Evolutionary conservation across 2,113 vertebrate genomes (phyloP), one percentile per base, ranked within the genome.

Genomic region (Rhabdomys dilectus): DNA sequence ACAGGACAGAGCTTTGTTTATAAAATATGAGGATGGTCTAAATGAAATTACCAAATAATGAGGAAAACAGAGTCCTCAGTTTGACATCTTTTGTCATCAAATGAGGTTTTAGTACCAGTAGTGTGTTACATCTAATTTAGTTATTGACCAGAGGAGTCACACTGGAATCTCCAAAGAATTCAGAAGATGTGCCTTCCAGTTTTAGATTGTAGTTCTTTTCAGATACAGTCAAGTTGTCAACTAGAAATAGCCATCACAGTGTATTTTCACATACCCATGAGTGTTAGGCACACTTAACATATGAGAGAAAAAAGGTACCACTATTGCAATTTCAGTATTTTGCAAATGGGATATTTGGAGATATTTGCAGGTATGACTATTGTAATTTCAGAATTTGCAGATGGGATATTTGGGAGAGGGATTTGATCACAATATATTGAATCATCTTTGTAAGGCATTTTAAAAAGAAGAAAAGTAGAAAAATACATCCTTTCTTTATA

Each of bases 381-480:
- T 93, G 34, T 72, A 80, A 87, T 39, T 48, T 13, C 34, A 88
- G 1, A 73, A 89, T 78, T 93, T 88, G 16, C 16, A 87, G 6
- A 73, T 93, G 39, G 48, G 34, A 73, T 45, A 22, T 80, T 56
- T 85, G 15, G 66, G 77, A 51, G 87, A 16, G 7, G 34, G 22
- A 73, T 48, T 76, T 90, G 58, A 85, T 64, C 24, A n/a, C 87
- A 84, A 62, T 86, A 6, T 91, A 39, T 89, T 85, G 66, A 81
- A 87, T 80, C 76, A 22, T 77, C 19, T 91, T 81, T 45, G 88
- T 8, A 39, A 78, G 17, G 56, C 84, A 62, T 92, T 90, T 92
- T 75, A 81, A 56, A 45, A 93, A 93, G 84, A 88, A 29, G 29
- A 96, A 89, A 39, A 3, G 10, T 36, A 56, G 15, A 56, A 93